phyloP scores from a whole-genome alignment of 2,797 vertebrate species.

The Saxicola maurus region DNA sequence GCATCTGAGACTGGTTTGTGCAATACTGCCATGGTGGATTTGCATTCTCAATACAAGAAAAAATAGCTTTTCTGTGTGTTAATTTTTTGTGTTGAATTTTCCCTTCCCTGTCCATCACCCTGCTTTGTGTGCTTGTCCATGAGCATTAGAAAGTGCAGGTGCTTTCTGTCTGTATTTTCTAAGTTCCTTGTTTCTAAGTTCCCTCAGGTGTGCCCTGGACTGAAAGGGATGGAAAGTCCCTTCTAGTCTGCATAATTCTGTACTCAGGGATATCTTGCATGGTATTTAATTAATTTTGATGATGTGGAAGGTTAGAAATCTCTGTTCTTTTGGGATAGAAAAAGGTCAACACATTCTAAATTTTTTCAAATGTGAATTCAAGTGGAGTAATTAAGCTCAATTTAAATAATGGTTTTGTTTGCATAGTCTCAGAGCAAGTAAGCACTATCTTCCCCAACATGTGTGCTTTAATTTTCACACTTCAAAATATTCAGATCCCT shows the following conservation, averaged over 20 bases:
- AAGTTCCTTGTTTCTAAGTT: background rate
- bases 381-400: background rate
- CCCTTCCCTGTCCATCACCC: background rate
- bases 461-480: background rate
- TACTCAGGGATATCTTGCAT: background rate
- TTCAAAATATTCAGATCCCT: background rate
- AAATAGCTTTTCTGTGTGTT: background rate
- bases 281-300: background rate
- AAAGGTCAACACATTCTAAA: background rate
- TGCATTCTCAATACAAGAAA: background rate
- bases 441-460: fast-evolving
- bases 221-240: background rate
- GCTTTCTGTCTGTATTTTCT: background rate
- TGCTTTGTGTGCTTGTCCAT: background rate
- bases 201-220: background rate
- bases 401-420: background rate
- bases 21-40: background rate
- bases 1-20: background rate
- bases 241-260: background rate
- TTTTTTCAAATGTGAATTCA: background rate
- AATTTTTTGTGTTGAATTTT: background rate
- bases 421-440: background rate
- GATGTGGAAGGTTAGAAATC: background rate
- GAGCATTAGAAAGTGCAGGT: background rate
- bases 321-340: background rate